phyloP scores from a whole-genome alignment of 2,797 vertebrate species.

The Cygnus olor region DNA sequence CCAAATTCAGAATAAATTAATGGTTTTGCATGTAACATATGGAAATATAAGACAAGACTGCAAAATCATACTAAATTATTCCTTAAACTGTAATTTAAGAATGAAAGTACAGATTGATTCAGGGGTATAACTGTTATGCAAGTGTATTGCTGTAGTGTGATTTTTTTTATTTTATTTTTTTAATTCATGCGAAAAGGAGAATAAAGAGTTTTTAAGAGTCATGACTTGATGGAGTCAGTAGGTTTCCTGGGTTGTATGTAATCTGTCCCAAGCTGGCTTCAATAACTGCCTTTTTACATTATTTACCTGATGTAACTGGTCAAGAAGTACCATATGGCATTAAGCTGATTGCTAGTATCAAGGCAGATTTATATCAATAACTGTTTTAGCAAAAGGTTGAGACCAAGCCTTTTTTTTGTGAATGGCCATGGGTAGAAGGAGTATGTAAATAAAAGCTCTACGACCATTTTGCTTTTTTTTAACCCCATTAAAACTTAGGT shows the following conservation, averaged over 20 bases:
- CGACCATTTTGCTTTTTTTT: neutral
- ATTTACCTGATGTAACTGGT: slow-evolving; percentile 54
- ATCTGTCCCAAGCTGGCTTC: slow-evolving; percentile 4
- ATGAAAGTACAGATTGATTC: slow-evolving; percentile 60
- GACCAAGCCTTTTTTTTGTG: slow-evolving; percentile 16
- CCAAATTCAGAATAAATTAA: slow-evolving; percentile 79
- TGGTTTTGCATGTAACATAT: slow-evolving; percentile 76
- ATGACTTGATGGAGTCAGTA: neutral
- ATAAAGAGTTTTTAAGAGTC: slow-evolving; percentile 24
- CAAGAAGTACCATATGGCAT: slow-evolving; percentile 56
- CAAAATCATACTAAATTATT: slow-evolving; percentile 67
- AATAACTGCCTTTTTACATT: slow-evolving; percentile 53
- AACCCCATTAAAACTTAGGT: neutral
- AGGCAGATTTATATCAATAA: slow-evolving; percentile 51
- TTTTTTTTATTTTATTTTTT: slow-evolving; percentile 41
- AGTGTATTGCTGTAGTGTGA: slow-evolving; percentile 62
- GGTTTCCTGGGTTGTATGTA: neutral
- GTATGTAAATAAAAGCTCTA: slow-evolving; percentile 42
- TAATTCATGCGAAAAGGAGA: slow-evolving; percentile 41
- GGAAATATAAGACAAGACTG: slow-evolving; percentile 60
- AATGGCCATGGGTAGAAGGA: neutral
- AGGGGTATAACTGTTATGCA: slow-evolving; percentile 55
- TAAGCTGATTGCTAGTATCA: slow-evolving; percentile 48
- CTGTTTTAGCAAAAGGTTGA: slow-evolving; percentile 6
- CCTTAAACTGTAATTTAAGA: slow-evolving; percentile 56